Conservation (phyloP, 53 echinoderm and acorn worm genomes). For the Paracentrotus lividus region DNA sequence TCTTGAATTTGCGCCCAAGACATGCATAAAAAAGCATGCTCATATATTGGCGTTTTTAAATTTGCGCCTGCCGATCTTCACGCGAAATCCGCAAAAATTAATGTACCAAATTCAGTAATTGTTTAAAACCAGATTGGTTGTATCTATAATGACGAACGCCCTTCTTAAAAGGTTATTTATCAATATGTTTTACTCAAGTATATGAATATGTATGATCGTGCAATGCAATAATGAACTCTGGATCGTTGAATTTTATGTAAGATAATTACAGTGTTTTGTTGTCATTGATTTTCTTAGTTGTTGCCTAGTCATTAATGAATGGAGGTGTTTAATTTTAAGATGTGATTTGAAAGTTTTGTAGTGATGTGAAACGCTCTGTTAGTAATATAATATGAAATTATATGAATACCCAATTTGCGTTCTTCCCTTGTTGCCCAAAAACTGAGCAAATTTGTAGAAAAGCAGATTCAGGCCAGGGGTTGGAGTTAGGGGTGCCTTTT, state of each 20-base stretch:
- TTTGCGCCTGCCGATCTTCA: too few species aligned
- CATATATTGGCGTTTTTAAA: too few species aligned
- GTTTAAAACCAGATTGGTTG: too few species aligned
- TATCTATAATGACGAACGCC: too few species aligned
- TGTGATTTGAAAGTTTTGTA: neutral
- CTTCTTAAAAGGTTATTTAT: too few species aligned
- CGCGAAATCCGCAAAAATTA: too few species aligned
- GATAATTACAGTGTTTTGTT: neutral
- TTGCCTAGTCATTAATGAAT: neutral
- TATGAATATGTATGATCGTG: constrained; percentile 5
- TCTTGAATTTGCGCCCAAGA: too few species aligned
- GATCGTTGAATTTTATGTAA: neutral
- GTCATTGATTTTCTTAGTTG: neutral
- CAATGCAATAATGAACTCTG: constrained; percentile 39
- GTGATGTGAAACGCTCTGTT: neutral
- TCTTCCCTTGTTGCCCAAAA: neutral
- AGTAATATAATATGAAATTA: neutral
- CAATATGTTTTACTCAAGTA: neutral
- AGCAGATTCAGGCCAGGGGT: too few species aligned
- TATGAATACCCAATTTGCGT: neutral
- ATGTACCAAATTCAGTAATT: too few species aligned
- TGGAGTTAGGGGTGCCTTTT: too few species aligned
- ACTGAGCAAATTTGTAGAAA: neutral
- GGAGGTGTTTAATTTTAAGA: neutral
- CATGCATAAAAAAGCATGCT: too few species aligned